These are phyloP conservation scores for Drosophila erecta DNA, from an alignment of 1,140 invertebrate genomes.

Conservation along the genomic window DNA sequence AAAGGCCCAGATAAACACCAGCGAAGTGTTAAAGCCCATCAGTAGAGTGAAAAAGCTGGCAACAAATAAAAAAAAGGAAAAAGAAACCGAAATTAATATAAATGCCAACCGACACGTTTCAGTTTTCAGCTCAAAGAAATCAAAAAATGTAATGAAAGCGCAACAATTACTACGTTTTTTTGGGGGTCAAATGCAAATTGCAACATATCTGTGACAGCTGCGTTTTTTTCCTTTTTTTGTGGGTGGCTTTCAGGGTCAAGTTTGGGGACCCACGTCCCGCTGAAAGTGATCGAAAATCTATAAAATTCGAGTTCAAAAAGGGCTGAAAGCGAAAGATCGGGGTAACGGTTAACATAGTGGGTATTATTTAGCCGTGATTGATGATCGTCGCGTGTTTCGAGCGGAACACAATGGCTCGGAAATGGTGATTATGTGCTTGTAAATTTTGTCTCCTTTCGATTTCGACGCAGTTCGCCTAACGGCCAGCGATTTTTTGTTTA, in stretches of 20 bases:
- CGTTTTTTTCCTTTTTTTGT: slow-evolving; percentile 6
- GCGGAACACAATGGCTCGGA: slow-evolving; percentile 23
- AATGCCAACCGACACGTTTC: slow-evolving; percentile 52
- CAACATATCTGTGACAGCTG: slow-evolving; percentile 50
- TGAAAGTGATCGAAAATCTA: slow-evolving; percentile 18
- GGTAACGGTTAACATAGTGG: slow-evolving; percentile 46
- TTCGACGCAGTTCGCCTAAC: slow-evolving; percentile 59
- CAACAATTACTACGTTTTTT: slow-evolving; percentile 47
- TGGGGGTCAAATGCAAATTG: slow-evolving; percentile 78
- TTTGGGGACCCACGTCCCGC: slow-evolving; percentile 45
- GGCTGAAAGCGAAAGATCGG: slow-evolving; percentile 13
- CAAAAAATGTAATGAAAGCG: slow-evolving; percentile 62
- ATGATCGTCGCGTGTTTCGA: slow-evolving; percentile 71
- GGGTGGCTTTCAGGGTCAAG: slow-evolving; percentile 76
- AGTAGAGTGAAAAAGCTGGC: slow-evolving; percentile 19
- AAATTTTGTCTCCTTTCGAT: slow-evolving; percentile 73
- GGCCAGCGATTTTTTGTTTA: slow-evolving; percentile 44
- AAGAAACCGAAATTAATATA: slow-evolving; percentile 34
- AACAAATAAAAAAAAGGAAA: slow-evolving; percentile 13
- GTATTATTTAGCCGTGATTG: slow-evolving; percentile 50
- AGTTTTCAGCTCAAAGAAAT: slow-evolving; percentile 13
- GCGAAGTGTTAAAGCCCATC: slow-evolving; percentile 53
- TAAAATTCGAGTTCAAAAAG: slow-evolving; percentile 16
- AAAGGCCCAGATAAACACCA: slow-evolving; percentile 51
- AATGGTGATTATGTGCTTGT: slow-evolving; percentile 53